phyloP scores from a whole-genome alignment of 2,797 vertebrate genomes.

The Trachops cirrhosus region DNA sequence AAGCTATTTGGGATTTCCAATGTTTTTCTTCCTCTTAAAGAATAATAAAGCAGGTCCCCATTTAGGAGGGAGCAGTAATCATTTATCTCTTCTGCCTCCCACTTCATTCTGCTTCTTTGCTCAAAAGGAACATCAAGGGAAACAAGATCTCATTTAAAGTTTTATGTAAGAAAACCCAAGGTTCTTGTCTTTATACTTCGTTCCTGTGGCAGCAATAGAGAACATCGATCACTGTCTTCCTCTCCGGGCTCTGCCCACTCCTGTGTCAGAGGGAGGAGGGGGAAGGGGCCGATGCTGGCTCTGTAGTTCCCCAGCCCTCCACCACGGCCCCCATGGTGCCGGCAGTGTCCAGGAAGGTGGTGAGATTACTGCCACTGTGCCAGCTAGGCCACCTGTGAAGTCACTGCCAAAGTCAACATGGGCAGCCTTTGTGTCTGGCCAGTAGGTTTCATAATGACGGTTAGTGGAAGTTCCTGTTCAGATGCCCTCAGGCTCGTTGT shows the following conservation, averaged over 20 bases:
- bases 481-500: background rate
- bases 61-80: background rate
- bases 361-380: background rate
- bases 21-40: conserved; percentile 52
- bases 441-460: background rate
- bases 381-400: background rate
- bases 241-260: background rate
- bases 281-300: background rate
- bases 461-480: conserved; percentile 21
- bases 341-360: background rate
- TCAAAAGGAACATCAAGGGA: background rate
- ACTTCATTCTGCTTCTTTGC: background rate
- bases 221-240: background rate
- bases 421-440: conserved; percentile 20
- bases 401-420: background rate
- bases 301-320: background rate
- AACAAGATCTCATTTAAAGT: background rate
- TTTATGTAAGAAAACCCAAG: background rate
- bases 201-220: background rate
- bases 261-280: background rate
- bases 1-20: conserved; percentile 52
- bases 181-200: background rate
- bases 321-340: background rate
- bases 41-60: background rate
- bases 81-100: background rate